Percentiles rank a stretch among this genome's conserved stretches.
phyloP scores from a whole-genome alignment of 2,113 vertebrate genomes.

The Oncorhynchus keta region DNA sequence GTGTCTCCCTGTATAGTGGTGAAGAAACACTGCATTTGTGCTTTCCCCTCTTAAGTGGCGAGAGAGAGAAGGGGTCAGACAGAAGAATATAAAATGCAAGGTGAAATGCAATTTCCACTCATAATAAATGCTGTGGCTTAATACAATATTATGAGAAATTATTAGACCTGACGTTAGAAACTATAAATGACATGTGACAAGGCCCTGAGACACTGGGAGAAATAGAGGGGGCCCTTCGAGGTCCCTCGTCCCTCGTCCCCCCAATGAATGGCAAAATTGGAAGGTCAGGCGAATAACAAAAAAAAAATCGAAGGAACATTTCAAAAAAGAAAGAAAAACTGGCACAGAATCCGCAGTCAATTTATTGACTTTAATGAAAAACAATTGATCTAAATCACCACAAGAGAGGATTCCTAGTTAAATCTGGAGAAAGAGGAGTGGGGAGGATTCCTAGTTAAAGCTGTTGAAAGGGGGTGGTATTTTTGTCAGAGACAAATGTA shows the following conservation, averaged over 20 bases:
- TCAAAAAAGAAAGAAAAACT: conserved; percentile 52
- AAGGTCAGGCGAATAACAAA: conserved; percentile 47
- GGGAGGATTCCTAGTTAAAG: conserved; percentile 55
- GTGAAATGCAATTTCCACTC: conserved; percentile 77
- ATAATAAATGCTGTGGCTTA: conserved; percentile 76
- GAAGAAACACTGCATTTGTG: not conserved
- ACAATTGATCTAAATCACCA: conserved; percentile 92
- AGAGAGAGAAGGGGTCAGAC: conserved; percentile 10
- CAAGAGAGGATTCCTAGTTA: conserved; percentile 56
- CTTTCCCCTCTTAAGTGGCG: conserved; percentile 6
- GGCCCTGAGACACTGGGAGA: conserved; percentile 51
- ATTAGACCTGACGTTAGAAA: conserved; percentile 81
- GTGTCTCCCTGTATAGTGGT: not conserved
- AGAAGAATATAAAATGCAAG: conserved; percentile 39
- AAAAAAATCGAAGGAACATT: not conserved
- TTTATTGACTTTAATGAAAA: conserved; percentile 96
- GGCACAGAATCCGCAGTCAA: conserved; percentile 72
- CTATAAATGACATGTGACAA: conserved; percentile 83
- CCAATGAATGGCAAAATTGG: conserved; percentile 74
- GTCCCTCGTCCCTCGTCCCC: conserved; percentile 11
- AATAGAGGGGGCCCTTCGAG: conserved; percentile 29
- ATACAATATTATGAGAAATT: conserved; percentile 79
- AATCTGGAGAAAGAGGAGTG: too few species aligned
- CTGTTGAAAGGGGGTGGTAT: conserved; percentile 69
- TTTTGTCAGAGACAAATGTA: conserved; percentile 85